Conservation (phyloP, 2,113 vertebrate species). For the Phasianus colchicus region DNA sequence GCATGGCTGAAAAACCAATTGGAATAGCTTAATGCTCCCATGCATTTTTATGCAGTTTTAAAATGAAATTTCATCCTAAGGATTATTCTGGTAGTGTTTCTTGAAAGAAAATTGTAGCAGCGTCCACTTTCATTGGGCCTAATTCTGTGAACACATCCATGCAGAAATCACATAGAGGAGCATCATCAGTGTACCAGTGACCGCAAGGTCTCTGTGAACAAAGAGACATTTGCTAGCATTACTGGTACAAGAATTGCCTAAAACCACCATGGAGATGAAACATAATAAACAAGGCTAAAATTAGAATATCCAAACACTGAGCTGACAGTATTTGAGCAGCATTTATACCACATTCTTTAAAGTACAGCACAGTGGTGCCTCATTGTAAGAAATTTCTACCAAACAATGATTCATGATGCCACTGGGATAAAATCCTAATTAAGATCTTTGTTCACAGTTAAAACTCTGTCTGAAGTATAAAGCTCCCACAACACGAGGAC, state of each 20-base stretch:
- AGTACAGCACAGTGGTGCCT: conserved; percentile 28
- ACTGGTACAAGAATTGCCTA: conserved; percentile 24
- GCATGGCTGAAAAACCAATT: not conserved
- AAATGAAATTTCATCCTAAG: not conserved
- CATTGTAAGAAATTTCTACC: conserved; percentile 13
- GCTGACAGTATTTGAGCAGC: conserved; percentile 49
- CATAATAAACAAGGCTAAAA: conserved; percentile 62
- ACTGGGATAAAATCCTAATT: conserved; percentile 4
- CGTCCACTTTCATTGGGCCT: not conserved
- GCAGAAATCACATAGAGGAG: not conserved
- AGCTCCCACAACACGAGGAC: not conserved
- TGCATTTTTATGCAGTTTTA: not conserved
- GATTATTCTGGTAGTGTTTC: not conserved
- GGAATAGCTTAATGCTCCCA: not conserved
- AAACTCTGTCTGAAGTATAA: not conserved
- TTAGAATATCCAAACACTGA: conserved; percentile 45
- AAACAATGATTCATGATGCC: conserved; percentile 31
- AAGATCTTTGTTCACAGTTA: not conserved
- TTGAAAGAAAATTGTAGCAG: not conserved
- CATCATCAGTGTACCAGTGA: not conserved
- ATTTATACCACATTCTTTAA: conserved; percentile 37
- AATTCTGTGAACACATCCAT: not conserved
- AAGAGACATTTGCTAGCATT: conserved; percentile 22
- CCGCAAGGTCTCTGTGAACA: not conserved
- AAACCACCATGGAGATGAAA: conserved; percentile 59